These are phyloP conservation scores for Oxycera nigricornis DNA, from an alignment of 2,888 invertebrate species.

Conservation along the genomic window DNA sequence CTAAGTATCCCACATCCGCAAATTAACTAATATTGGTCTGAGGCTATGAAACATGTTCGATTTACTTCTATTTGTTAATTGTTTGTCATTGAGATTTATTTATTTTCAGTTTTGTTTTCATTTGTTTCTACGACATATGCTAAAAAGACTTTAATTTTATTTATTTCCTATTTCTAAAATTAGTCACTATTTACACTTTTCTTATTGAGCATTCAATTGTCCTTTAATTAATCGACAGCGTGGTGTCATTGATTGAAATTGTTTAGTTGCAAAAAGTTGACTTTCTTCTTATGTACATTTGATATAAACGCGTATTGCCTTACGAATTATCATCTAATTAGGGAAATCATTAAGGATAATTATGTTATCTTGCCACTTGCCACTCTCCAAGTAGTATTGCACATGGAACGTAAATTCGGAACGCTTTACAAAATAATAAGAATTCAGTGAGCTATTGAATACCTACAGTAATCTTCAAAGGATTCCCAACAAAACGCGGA, in stretches of 20 bases:
- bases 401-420: slow-evolving; percentile 38
- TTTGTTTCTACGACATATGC: slow-evolving; percentile 32
- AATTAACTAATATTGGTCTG: slow-evolving; percentile 47
- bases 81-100: slow-evolving; percentile 15
- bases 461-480: slow-evolving; percentile 3
- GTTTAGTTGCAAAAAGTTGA: background rate
- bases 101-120: slow-evolving; percentile 2
- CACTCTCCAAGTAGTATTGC: slow-evolving; percentile 34
- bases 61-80: background rate
- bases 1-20: slow-evolving; percentile 47
- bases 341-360: slow-evolving; percentile 25
- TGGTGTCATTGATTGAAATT: background rate
- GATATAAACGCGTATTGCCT: slow-evolving; percentile 39
- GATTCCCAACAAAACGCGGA: slow-evolving; percentile 15
- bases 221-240: background rate
- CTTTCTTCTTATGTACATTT: slow-evolving; percentile 10
- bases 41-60: slow-evolving; percentile 45
- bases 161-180: slow-evolving; percentile 15
- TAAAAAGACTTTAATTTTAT: slow-evolving; percentile 34
- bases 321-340: slow-evolving; percentile 32
- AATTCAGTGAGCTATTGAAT: slow-evolving; percentile 10
- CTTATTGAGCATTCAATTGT: background rate
- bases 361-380: background rate
- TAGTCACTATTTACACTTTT: slow-evolving; percentile 14
- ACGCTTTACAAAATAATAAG: slow-evolving; percentile 33